A percentile compares a stretch with the other conserved stretches of the same genome.
Evolutionary conservation across 2,113 vertebrate genomes (phyloP).

Genomic region (Galemys pyrenaicus): DNA sequence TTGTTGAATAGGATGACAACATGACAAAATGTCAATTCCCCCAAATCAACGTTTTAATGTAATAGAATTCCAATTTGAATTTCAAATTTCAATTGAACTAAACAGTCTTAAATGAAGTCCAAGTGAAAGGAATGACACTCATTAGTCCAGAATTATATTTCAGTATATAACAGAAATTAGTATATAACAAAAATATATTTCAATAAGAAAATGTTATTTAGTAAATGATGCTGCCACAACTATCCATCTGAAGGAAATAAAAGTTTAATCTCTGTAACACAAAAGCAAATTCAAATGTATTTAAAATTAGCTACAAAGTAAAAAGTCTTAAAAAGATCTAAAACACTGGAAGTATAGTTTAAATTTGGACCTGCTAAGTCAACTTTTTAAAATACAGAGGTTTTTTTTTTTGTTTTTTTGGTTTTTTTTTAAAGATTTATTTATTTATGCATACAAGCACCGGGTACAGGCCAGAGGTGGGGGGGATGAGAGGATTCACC

Average conservation of each 20-base stretch:
- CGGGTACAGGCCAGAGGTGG: no score
- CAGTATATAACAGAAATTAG: neutral
- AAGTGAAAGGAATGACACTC: neutral
- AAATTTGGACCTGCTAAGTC: neutral
- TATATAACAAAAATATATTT: constrained; percentile 7
- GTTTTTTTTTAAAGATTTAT: no score
- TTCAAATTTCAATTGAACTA: constrained; percentile 23
- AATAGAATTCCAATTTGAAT: neutral
- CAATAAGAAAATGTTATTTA: neutral
- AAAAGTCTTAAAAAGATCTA: constrained; percentile 12
- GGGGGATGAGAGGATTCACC: no score
- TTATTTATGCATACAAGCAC: no score
- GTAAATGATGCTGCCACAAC: neutral
- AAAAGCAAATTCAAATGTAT: neutral
- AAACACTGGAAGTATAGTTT: neutral
- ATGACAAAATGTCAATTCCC: neutral
- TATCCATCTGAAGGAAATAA: neutral
- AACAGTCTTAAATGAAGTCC: constrained; percentile 8
- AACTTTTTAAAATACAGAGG: neutral
- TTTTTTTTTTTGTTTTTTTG: no score
- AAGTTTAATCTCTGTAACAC: neutral
- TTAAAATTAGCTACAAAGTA: neutral
- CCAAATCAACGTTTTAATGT: constrained; percentile 16
- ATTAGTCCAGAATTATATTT: neutral
- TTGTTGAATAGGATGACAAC: neutral